phyloP scores from a whole-genome alignment of 2,888 invertebrate genomes.

The Melinopterus prodromus region DNA sequence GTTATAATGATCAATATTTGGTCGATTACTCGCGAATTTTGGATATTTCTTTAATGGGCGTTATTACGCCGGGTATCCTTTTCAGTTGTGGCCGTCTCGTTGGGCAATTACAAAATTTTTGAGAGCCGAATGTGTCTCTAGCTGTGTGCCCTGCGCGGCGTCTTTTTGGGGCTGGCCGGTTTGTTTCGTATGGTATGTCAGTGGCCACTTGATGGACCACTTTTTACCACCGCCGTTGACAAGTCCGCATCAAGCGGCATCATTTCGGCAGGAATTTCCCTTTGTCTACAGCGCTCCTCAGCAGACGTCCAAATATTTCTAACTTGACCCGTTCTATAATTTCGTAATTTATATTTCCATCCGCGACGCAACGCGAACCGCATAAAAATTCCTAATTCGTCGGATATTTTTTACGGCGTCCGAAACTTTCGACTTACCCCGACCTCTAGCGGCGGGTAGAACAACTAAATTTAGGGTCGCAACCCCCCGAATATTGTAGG shows the following conservation, averaged over 20 bases:
- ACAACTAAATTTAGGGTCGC: conserved; percentile 47
- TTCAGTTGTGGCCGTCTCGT: background rate
- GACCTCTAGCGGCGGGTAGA: conserved; percentile 51
- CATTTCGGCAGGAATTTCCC: conserved; percentile 11
- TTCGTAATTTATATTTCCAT: conserved; percentile 54
- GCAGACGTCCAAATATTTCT: background rate
- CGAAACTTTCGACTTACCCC: conserved; percentile 18
- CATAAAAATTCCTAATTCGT: conserved; percentile 9
- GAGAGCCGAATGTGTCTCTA: background rate
- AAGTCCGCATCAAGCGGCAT: conserved; percentile 4
- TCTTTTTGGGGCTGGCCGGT: background rate
- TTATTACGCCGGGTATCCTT: background rate
- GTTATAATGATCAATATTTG: background rate
- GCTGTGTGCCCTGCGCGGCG: background rate
- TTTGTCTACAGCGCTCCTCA: background rate
- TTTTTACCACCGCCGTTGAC: conserved; percentile 4
- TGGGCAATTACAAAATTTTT: background rate
- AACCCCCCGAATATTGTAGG: background rate
- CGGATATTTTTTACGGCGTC: background rate
- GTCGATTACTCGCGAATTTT: background rate
- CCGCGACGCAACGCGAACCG: conserved; percentile 17
- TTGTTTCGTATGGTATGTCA: background rate
- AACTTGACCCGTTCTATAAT: conserved; percentile 46
- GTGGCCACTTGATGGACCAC: background rate
- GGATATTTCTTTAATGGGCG: background rate